Conservation (phyloP, 2,113 vertebrate genomes). For the Nibea albiflora region DNA sequence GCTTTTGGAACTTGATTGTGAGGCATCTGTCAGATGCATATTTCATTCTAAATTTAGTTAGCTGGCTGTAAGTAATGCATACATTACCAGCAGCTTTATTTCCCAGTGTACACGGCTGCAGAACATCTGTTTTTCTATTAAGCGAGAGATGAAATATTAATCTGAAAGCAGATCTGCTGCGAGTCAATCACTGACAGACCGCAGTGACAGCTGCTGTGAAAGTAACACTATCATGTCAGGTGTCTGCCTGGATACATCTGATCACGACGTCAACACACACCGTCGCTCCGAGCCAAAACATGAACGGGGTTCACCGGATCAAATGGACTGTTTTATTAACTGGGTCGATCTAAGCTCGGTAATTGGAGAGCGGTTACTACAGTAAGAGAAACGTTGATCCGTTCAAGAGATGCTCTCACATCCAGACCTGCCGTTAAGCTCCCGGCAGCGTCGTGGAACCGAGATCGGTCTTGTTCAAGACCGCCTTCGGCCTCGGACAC, state of each 20-base stretch:
- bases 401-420: slow-evolving; percentile 23
- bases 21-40: slow-evolving; percentile 78
- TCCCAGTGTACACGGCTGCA: slow-evolving; percentile 65
- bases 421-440: neutral
- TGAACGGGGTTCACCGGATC: slow-evolving; percentile 46
- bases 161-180: slow-evolving; percentile 63
- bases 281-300: slow-evolving; percentile 66
- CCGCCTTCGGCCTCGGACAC: too few relatives aligned
- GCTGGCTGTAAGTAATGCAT: slow-evolving; percentile 74
- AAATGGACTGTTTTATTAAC: slow-evolving; percentile 69
- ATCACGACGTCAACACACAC: slow-evolving; percentile 60
- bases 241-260: slow-evolving; percentile 70
- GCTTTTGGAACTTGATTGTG: slow-evolving; percentile 75
- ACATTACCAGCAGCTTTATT: slow-evolving; percentile 67
- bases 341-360: slow-evolving; percentile 47
- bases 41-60: slow-evolving; percentile 81
- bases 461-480: too few relatives aligned
- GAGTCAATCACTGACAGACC: slow-evolving; percentile 68
- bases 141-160: slow-evolving; percentile 77
- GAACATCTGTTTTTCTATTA: slow-evolving; percentile 83
- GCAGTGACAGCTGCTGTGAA: slow-evolving; percentile 74
- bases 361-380: slow-evolving; percentile 51
- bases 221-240: slow-evolving; percentile 70
- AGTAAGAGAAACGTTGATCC: slow-evolving; percentile 33
- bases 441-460: neutral